phyloP scores from a whole-genome alignment of 2,113 vertebrate genomes.

The Terrapene triunguis region DNA sequence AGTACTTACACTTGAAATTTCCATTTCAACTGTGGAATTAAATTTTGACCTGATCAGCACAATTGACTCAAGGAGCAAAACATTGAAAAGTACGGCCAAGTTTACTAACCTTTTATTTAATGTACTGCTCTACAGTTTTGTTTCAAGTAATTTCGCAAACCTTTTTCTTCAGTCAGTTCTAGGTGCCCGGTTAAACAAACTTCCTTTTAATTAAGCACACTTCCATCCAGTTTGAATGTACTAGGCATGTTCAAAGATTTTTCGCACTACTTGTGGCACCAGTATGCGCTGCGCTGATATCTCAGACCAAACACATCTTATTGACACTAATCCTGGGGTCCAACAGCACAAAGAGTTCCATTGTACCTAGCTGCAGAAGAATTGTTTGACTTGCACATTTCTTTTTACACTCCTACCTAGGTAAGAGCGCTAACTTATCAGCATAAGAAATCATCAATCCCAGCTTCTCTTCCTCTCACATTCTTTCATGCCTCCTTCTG shows the following conservation, averaged over 20 bases:
- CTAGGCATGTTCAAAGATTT: neutral
- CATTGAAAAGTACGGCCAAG: neutral
- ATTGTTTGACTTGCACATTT: neutral
- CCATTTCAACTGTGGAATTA: constrained; percentile 40
- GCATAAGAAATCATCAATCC: neutral
- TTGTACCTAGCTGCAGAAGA: neutral
- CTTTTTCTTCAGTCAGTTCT: constrained; percentile 60
- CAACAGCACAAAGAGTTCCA: neutral
- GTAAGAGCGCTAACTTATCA: neutral
- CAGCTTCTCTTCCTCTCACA: neutral
- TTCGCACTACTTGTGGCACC: rapidly evolving
- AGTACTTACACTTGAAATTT: constrained; percentile 47
- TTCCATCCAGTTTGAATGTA: constrained; percentile 34
- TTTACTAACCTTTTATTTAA: constrained; percentile 64
- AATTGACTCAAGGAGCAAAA: neutral
- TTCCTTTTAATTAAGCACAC: constrained; percentile 46
- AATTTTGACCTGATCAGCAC: constrained; percentile 60
- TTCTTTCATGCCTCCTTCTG: neutral
- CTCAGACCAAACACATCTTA: neutral
- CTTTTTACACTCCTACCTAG: neutral
- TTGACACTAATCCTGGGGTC: neutral
- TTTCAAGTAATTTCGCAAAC: constrained; percentile 56
- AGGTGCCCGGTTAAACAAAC: constrained; percentile 66
- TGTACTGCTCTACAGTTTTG: constrained; percentile 61
- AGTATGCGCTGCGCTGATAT: neutral